Conservation (phyloP, 2,797 vertebrate genomes). For the Pogoniulus pusillus region DNA sequence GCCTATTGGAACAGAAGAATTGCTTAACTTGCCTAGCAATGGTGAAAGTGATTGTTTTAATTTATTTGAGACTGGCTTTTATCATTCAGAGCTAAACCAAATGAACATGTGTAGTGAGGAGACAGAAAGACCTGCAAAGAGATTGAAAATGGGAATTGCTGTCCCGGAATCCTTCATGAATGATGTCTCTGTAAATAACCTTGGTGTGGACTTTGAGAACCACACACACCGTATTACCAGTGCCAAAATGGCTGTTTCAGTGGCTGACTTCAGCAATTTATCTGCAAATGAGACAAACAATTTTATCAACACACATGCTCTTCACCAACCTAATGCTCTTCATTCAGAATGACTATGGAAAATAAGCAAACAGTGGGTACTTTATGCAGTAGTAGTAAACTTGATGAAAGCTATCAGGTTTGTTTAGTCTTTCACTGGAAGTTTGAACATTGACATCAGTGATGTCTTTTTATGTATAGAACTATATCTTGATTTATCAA, state of each 20-base stretch:
- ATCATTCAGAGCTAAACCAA: conserved; percentile 90
- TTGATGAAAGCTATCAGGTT: conserved; percentile 80
- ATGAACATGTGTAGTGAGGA: conserved; percentile 89
- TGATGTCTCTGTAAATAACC: conserved; percentile 91
- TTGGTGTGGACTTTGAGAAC: conserved; percentile 93
- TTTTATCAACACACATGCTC: conserved; percentile 88
- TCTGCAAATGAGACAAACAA: conserved; percentile 88
- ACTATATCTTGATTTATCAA: conserved; percentile 99
- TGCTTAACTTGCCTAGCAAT: conserved; percentile 84
- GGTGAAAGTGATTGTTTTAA: conserved; percentile 92
- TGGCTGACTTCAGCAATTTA: conserved; percentile 95
- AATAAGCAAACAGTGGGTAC: conserved; percentile 56
- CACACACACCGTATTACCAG: conserved; percentile 90
- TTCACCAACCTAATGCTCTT: conserved; percentile 92
- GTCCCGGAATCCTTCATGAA: conserved; percentile 90
- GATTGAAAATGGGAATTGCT: conserved; percentile 93
- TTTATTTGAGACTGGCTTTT: conserved; percentile 94
- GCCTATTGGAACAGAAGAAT: conserved; percentile 84
- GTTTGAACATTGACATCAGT: conserved; percentile 96
- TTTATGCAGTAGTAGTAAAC: conserved; percentile 75
- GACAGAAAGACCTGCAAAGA: conserved; percentile 91
- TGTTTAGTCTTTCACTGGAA: conserved; percentile 96
- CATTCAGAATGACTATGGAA: conserved; percentile 89
- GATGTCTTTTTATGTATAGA: conserved; percentile 98
- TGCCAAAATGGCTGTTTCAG: conserved; percentile 97